Conservation (phyloP, 2,113 vertebrate genomes). For the Tragelaphus imberbis region DNA sequence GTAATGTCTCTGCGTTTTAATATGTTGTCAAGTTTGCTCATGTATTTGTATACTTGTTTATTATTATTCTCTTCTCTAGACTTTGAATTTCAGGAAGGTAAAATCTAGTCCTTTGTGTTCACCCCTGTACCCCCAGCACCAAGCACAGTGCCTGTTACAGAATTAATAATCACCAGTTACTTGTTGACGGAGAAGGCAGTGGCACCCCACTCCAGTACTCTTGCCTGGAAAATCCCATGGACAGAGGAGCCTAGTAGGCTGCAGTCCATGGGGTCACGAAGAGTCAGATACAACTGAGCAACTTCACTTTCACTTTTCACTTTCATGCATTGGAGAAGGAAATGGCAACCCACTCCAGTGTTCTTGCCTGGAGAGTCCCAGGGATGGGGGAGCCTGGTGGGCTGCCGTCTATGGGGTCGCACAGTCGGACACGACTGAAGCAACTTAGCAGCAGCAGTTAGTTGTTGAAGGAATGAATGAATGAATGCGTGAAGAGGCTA, state of each 20-base stretch:
- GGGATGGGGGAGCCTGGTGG: too few relatives aligned
- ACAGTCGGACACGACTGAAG: too few relatives aligned
- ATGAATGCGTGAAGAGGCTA: background rate
- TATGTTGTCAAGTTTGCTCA: background rate
- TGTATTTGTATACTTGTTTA: background rate
- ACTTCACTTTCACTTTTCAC: too few relatives aligned
- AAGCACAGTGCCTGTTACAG: background rate
- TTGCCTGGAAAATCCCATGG: too few relatives aligned
- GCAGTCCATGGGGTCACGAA: too few relatives aligned
- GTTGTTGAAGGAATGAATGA: background rate
- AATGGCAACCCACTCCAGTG: too few relatives aligned
- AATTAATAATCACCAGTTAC: background rate
- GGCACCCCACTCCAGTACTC: too few relatives aligned
- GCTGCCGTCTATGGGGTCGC: too few relatives aligned
- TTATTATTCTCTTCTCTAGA: background rate
- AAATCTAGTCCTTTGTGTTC: background rate
- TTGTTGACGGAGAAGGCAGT: background rate
- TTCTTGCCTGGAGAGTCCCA: too few relatives aligned
- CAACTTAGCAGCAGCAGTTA: background rate
- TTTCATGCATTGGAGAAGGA: too few relatives aligned
- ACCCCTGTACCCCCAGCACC: background rate
- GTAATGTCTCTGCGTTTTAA: background rate
- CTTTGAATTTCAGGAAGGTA: background rate
- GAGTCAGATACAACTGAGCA: too few relatives aligned
- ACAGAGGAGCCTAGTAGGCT: too few relatives aligned